Evolutionary conservation across 2,113 vertebrate species (phyloP).

Genomic region (Neotragus pygmaeus): DNA sequence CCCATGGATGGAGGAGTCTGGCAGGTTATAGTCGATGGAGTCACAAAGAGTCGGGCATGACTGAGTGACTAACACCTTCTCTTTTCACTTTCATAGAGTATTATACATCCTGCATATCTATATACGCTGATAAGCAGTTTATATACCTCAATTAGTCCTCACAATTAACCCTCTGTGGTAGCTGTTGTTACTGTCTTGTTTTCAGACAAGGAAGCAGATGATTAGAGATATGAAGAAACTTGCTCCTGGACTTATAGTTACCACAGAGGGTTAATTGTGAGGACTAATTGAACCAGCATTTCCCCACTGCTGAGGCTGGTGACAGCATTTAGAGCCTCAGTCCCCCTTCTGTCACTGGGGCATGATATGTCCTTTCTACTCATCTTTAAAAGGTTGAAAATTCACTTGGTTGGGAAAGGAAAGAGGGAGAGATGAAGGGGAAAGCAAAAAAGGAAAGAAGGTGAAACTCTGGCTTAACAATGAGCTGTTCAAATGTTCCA

Average conservation of each 20-base stretch:
- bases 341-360: not conserved
- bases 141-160: not conserved
- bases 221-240: not conserved
- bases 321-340: not conserved
- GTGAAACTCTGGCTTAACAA: not conserved
- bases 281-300: not conserved
- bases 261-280: not conserved
- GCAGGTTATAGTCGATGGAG: not conserved
- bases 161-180: not conserved
- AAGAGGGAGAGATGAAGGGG: not conserved
- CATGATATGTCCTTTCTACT: not conserved
- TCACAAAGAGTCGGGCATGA: not conserved
- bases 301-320: not conserved
- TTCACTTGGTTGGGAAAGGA: not conserved
- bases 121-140: not conserved
- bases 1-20: not conserved
- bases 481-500: not conserved
- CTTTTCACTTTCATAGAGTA: not conserved
- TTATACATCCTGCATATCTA: not conserved
- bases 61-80: not conserved
- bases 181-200: not conserved
- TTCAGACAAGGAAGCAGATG: not conserved
- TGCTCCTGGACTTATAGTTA: not conserved
- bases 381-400: not conserved
- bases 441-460: not conserved